Percentiles rank a stretch among this genome's conserved stretches.
These are phyloP conservation scores for Shinisaurus crocodilurus DNA, from an alignment of 2,113 vertebrate genomes.

Conservation along the genomic window DNA sequence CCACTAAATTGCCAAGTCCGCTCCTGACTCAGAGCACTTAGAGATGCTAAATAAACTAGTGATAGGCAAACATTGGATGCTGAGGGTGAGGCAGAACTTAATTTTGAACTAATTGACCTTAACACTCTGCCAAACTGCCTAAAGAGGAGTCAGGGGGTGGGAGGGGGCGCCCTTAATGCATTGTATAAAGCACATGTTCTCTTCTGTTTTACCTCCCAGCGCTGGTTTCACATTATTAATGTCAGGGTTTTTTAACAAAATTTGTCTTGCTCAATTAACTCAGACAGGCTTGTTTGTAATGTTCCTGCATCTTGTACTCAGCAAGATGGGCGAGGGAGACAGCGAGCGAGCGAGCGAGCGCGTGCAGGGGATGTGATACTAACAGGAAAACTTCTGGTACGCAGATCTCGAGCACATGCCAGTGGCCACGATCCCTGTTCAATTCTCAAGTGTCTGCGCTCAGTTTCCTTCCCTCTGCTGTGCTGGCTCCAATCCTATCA, in stretches of 20 bases:
- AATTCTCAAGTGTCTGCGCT: background rate
- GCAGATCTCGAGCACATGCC: background rate
- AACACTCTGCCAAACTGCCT: slow-evolving; percentile 58
- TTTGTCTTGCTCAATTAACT: slow-evolving; percentile 76
- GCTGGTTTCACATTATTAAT: slow-evolving; percentile 71
- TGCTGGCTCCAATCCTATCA: background rate
- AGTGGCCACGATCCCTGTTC: background rate
- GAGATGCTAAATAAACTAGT: slow-evolving; percentile 19
- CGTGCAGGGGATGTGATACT: background rate
- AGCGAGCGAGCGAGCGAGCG: slow-evolving; percentile 40
- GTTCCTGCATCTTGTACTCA: slow-evolving; percentile 64
- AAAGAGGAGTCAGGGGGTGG: slow-evolving; percentile 47
- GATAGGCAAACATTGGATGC: slow-evolving; percentile 46
- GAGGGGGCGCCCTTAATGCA: slow-evolving; percentile 46
- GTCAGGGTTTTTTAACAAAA: slow-evolving; percentile 72
- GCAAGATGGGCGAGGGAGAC: background rate
- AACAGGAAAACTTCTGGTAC: slow-evolving; percentile 54
- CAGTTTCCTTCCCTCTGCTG: background rate
- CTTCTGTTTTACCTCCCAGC: slow-evolving; percentile 54
- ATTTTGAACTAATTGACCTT: slow-evolving; percentile 73
- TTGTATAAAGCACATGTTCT: slow-evolving; percentile 37
- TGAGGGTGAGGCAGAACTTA: slow-evolving; percentile 66
- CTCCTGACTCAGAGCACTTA: background rate
- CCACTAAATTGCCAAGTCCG: background rate
- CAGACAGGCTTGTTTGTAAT: slow-evolving; percentile 62